Percentiles rank a stretch among this genome's conserved stretches.
Evolutionary conservation across 1,140 invertebrate genomes (phyloP).

Genomic region (Lepeophtheirus salmonis): DNA sequence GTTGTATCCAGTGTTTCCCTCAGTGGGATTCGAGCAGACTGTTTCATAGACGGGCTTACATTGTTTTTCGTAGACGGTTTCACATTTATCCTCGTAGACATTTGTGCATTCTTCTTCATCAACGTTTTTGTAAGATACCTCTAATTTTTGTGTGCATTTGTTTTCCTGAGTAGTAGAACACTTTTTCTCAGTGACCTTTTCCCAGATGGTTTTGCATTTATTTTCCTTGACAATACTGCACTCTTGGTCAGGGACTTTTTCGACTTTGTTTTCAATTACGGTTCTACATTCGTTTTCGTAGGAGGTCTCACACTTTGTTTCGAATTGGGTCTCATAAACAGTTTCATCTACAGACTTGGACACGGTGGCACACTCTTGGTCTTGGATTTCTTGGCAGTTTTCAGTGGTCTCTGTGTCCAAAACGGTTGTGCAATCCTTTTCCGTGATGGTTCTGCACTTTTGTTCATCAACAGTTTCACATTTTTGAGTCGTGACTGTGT

Average conservation of each 20-base stretch:
- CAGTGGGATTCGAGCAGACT: not conserved
- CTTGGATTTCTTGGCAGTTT: not conserved
- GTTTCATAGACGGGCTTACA: slow-evolving; percentile 8
- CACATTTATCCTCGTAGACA: slow-evolving; percentile 4
- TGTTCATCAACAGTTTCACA: slow-evolving; percentile 3
- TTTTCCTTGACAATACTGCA: slow-evolving; percentile 6
- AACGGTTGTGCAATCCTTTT: slow-evolving; percentile 1
- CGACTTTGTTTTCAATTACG: not conserved
- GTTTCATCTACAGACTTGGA: not conserved
- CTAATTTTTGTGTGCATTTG: not conserved
- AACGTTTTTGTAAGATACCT: not conserved
- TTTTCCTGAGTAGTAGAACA: not conserved
- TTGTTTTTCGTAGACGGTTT: not conserved
- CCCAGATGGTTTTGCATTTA: slow-evolving; percentile 3
- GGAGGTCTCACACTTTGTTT: not conserved
- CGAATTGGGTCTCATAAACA: slow-evolving; percentile 5
- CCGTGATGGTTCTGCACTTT: not conserved
- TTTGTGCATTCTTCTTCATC: slow-evolving; percentile 7
- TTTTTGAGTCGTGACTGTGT: slow-evolving; percentile 1
- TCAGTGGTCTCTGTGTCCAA: not conserved
- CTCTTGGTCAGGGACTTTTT: slow-evolving; percentile 12
- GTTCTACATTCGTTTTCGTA: slow-evolving; percentile 7
- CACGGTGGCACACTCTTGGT: not conserved
- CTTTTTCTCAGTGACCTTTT: slow-evolving; percentile 1
- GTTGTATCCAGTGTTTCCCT: not conserved